Percentiles rank a stretch among this genome's conserved stretches.
Evolutionary conservation across 2,113 vertebrate species (phyloP).

Genomic region (Pelvicachromis taeniatus): DNA sequence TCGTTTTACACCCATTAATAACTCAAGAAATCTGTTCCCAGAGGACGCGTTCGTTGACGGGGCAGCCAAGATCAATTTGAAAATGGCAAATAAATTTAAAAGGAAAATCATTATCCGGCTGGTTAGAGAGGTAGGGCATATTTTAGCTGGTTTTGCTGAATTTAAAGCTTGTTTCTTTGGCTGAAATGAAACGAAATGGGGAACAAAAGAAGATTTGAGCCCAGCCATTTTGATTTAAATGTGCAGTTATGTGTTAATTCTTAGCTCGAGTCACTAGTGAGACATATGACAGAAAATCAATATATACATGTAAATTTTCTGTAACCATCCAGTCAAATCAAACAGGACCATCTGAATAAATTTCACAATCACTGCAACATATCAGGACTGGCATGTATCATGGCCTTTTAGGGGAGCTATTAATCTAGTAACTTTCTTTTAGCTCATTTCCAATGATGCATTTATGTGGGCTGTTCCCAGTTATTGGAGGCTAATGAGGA

Average conservation of each 20-base stretch:
- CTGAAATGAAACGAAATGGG: background rate
- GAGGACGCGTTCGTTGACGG: constrained; percentile 24
- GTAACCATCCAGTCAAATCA: background rate
- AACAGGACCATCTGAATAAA: background rate
- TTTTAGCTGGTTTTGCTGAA: background rate
- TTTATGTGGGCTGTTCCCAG: constrained; percentile 40
- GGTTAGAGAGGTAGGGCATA: constrained; percentile 19
- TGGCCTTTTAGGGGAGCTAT: background rate
- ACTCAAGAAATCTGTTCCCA: constrained; percentile 41
- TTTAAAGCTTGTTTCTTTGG: background rate
- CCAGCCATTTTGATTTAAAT: background rate
- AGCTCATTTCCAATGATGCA: constrained; percentile 40
- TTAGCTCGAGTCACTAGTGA: background rate
- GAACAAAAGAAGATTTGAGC: background rate
- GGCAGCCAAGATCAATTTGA: constrained; percentile 43
- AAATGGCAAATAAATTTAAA: constrained; percentile 55
- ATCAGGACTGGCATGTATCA: constrained; percentile 9
- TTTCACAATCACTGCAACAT: background rate
- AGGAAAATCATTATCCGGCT: constrained; percentile 30
- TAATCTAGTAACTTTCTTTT: background rate
- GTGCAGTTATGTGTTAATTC: background rate
- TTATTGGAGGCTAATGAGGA: constrained; percentile 61
- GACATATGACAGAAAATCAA: background rate
- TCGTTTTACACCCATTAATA: constrained; percentile 69
- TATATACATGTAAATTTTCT: background rate